Evolutionary conservation across 2,797 vertebrate genomes (phyloP).

Genomic region (Pipistrellus pygmaeus): DNA sequence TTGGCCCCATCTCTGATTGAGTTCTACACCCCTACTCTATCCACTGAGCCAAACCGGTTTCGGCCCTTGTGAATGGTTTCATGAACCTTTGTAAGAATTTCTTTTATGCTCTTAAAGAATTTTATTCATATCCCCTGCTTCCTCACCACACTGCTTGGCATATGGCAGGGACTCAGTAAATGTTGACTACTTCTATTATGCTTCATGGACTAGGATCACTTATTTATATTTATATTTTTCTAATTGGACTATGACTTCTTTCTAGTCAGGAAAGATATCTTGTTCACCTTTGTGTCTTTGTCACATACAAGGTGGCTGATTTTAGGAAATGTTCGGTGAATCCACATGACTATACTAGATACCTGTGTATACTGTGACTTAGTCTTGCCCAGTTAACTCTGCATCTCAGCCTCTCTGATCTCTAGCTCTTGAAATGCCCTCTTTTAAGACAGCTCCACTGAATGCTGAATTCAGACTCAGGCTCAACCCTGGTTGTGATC

Average conservation of each 20-base stretch:
- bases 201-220: neutral
- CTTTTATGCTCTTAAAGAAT: neutral
- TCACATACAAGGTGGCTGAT: neutral
- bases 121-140: neutral
- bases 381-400: neutral
- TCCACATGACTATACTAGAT: neutral
- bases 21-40: no score
- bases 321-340: constrained; percentile 15
- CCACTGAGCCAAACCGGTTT: no score
- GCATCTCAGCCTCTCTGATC: neutral
- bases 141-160: neutral
- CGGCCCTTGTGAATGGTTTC: neutral
- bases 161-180: neutral
- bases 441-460: constrained; percentile 23
- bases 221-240: constrained; percentile 56
- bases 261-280: constrained; percentile 24
- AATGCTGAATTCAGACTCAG: constrained; percentile 16
- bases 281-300: constrained; percentile 18
- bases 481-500: neutral
- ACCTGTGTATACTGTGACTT: neutral
- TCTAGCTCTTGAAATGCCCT: constrained; percentile 24
- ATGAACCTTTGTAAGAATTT: neutral
- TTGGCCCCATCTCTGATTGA: no score
- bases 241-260: constrained; percentile 25
- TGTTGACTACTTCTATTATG: neutral